Conservation (phyloP, 2,113 vertebrate species). For the Eolophus roseicapilla region DNA sequence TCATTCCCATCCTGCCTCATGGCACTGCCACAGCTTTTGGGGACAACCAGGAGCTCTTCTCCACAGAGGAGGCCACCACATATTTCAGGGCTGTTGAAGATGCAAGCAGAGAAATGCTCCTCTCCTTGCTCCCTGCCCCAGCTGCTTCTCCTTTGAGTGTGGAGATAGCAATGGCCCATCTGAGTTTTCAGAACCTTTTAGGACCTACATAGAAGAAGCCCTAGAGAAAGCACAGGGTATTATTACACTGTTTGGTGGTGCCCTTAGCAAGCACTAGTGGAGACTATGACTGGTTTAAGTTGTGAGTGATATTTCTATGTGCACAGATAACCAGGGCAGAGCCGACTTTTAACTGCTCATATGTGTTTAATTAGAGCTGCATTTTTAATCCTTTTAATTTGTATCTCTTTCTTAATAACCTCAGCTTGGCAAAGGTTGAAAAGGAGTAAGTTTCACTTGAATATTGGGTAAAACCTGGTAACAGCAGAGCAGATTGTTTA, state of each 20-base stretch:
- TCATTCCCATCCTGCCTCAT: not conserved
- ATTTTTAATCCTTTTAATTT: slow-evolving; percentile 73
- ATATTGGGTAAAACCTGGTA: slow-evolving; percentile 58
- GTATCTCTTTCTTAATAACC: slow-evolving; percentile 69
- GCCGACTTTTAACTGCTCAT: not conserved
- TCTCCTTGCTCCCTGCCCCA: not conserved
- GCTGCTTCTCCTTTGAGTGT: not conserved
- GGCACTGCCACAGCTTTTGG: not conserved
- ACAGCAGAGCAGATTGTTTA: slow-evolving; percentile 41
- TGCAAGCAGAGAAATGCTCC: not conserved
- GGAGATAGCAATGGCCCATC: not conserved
- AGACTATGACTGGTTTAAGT: not conserved
- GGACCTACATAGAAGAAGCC: not conserved
- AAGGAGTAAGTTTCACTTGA: slow-evolving; percentile 49
- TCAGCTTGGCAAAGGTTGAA: slow-evolving; percentile 65
- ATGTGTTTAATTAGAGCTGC: slow-evolving; percentile 65
- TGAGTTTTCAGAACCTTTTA: not conserved
- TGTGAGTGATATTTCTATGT: slow-evolving; percentile 27
- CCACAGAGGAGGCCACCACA: fast-evolving
- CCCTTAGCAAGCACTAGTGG: slow-evolving; percentile 42
- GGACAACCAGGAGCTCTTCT: not conserved
- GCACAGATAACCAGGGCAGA: slow-evolving; percentile 65
- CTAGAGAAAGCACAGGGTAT: not conserved
- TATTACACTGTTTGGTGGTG: not conserved
- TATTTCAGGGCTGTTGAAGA: not conserved